Conservation (phyloP, 2,113 vertebrate genomes). For the Acanthochromis polyacanthus region DNA sequence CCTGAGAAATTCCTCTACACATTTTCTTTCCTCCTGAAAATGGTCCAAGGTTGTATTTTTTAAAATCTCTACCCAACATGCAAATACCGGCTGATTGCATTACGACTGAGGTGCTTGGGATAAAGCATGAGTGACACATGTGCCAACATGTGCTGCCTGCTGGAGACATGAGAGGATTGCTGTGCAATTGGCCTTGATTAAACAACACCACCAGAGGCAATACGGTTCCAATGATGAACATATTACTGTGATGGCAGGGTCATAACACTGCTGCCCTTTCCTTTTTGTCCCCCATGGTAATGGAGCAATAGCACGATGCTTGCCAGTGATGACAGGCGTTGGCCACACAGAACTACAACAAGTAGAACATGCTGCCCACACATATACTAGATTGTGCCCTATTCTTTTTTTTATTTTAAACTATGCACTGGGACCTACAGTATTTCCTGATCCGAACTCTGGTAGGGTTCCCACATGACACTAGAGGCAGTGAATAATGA, state of each 20-base stretch:
- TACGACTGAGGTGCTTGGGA: slow-evolving; percentile 17
- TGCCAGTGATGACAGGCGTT: slow-evolving; percentile 28
- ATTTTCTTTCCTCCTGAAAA: slow-evolving; percentile 34
- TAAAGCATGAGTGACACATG: slow-evolving; percentile 38
- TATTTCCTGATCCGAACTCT: slow-evolving; percentile 54
- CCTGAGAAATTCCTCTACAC: slow-evolving; percentile 32
- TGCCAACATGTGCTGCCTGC: slow-evolving; percentile 22
- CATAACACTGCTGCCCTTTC: slow-evolving; percentile 1
- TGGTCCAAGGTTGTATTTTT: slow-evolving; percentile 29
- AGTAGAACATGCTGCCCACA: slow-evolving; percentile 40
- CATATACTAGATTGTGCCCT: not conserved
- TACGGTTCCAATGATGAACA: slow-evolving; percentile 41
- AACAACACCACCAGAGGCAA: slow-evolving; percentile 32
- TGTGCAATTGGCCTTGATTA: slow-evolving; percentile 62
- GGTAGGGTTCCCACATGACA: slow-evolving; percentile 52
- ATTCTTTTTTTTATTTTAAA: slow-evolving; percentile 48
- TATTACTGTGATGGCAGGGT: slow-evolving; percentile 53
- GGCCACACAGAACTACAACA: slow-evolving; percentile 54
- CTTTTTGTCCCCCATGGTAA: slow-evolving; percentile 28
- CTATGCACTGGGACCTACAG: slow-evolving; percentile 44
- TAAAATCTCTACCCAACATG: slow-evolving; percentile 1
- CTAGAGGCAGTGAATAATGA: slow-evolving; percentile 72
- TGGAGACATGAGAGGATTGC: slow-evolving; percentile 20
- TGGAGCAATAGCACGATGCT: slow-evolving; percentile 14
- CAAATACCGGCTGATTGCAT: slow-evolving; percentile 38